Evolutionary conservation across 2,888 invertebrate genomes (phyloP).

Genomic region (Lottia gigantea): DNA sequence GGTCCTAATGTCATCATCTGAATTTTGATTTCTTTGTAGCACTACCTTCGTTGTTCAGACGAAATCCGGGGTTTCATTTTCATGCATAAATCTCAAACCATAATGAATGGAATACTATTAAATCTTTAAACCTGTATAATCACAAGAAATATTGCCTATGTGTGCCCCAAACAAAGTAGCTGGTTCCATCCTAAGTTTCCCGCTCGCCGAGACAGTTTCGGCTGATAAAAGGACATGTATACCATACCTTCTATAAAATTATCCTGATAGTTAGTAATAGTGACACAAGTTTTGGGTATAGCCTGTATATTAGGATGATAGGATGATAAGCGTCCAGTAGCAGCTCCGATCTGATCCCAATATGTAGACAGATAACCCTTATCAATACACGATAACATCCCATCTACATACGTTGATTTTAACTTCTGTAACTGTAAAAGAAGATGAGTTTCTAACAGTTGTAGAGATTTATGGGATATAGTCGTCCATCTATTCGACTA

Average conservation of each 20-base stretch:
- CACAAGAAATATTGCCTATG: too few relatives aligned
- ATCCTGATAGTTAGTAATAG: slow-evolving; percentile 40
- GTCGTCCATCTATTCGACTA: too few relatives aligned
- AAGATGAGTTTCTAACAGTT: background rate
- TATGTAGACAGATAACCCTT: slow-evolving; percentile 48
- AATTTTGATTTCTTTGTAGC: background rate
- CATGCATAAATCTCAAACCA: too few relatives aligned
- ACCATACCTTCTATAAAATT: slow-evolving; percentile 46
- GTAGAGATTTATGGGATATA: too few relatives aligned
- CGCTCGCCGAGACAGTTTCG: too few relatives aligned
- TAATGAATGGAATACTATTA: too few relatives aligned
- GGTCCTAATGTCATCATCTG: background rate
- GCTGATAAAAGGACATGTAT: too few relatives aligned
- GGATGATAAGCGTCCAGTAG: slow-evolving; percentile 62
- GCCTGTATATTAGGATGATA: slow-evolving; percentile 64
- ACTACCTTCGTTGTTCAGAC: too few relatives aligned
- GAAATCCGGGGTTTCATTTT: too few relatives aligned
- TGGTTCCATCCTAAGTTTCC: too few relatives aligned
- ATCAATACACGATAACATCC: slow-evolving; percentile 53
- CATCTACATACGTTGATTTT: slow-evolving; percentile 64
- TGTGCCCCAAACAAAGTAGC: too few relatives aligned
- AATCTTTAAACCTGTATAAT: too few relatives aligned
- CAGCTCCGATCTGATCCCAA: slow-evolving; percentile 64
- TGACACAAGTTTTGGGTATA: slow-evolving; percentile 58
- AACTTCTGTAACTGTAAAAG: slow-evolving; percentile 59